Evolutionary conservation across 2,797 vertebrate genomes (phyloP).

Genomic region (Gila robusta): DNA sequence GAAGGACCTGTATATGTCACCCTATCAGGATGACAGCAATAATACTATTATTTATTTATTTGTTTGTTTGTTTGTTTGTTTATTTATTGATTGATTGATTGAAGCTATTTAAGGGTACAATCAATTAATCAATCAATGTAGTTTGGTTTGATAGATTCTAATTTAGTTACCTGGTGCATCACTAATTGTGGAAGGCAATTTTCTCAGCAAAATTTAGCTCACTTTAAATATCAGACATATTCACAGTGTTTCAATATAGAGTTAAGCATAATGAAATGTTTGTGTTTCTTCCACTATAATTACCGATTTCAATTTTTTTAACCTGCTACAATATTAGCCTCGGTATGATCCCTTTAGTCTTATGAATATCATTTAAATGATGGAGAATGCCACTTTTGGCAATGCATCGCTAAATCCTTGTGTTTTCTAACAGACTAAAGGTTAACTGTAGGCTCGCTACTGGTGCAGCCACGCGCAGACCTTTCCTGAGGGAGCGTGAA

Average conservation of each 20-base stretch:
- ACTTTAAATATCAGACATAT: background rate
- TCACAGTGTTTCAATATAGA: background rate
- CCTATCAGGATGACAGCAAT: too few relatives aligned
- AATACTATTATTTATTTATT: too few relatives aligned
- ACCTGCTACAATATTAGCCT: background rate
- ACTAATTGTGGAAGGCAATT: background rate
- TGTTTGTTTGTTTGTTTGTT: too few relatives aligned
- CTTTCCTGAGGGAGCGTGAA: constrained; percentile 82
- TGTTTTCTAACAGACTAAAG: constrained; percentile 72
- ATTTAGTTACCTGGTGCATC: background rate
- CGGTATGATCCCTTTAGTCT: constrained; percentile 31
- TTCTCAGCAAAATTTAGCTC: background rate
- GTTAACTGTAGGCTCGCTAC: constrained; percentile 76
- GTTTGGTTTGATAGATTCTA: background rate
- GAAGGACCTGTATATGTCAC: too few relatives aligned
- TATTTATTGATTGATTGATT: too few relatives aligned
- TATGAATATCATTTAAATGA: constrained; percentile 62
- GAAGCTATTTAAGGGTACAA: too few relatives aligned
- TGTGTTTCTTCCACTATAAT: background rate
- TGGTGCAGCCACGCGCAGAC: constrained; percentile 61
- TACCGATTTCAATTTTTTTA: background rate
- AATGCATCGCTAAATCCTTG: constrained; percentile 74
- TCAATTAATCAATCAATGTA: too few relatives aligned
- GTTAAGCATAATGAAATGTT: background rate
- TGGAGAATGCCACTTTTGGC: constrained; percentile 64